phyloP scores from a whole-genome alignment of 92 coral and sea anemone genomes.

The Bergia sp. region DNA sequence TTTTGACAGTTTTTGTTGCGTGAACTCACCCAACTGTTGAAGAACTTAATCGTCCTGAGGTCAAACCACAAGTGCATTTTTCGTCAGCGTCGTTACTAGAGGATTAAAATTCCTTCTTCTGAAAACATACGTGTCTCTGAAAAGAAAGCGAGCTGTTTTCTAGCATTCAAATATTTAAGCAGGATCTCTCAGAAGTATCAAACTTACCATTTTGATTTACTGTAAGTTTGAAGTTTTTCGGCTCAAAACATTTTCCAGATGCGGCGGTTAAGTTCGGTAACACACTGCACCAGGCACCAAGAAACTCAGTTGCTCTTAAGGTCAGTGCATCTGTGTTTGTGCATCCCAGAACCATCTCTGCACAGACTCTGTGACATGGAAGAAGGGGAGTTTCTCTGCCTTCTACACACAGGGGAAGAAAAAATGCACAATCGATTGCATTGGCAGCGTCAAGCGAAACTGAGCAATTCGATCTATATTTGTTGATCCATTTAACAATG shows the following conservation, averaged over 20 bases:
- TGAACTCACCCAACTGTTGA: too few species aligned
- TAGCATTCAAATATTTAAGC: too few species aligned
- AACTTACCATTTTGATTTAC: slow-evolving; percentile 16
- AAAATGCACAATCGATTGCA: neutral
- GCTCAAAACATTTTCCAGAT: neutral
- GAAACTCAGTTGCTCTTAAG: neutral
- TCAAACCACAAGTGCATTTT: too few species aligned
- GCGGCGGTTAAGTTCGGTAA: neutral
- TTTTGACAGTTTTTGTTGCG: too few species aligned
- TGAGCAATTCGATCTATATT: neutral
- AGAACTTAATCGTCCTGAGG: too few species aligned
- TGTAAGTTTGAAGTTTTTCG: neutral
- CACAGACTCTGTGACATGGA: slow-evolving; percentile 16
- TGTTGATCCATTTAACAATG: neutral
- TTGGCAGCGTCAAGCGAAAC: neutral
- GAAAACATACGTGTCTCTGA: too few species aligned
- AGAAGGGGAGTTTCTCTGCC: neutral
- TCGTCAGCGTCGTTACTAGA: too few species aligned
- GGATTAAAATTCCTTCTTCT: too few species aligned
- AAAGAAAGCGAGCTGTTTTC: too few species aligned
- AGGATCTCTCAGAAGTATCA: too few species aligned
- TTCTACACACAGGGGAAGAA: slow-evolving; percentile 17
- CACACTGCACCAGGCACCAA: slow-evolving; percentile 1
- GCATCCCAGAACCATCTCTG: slow-evolving; percentile 19
- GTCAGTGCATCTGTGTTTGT: neutral